These are phyloP conservation scores for Acholoe squamosa DNA, from an alignment of 2,888 invertebrate genomes.

Conservation along the genomic window DNA sequence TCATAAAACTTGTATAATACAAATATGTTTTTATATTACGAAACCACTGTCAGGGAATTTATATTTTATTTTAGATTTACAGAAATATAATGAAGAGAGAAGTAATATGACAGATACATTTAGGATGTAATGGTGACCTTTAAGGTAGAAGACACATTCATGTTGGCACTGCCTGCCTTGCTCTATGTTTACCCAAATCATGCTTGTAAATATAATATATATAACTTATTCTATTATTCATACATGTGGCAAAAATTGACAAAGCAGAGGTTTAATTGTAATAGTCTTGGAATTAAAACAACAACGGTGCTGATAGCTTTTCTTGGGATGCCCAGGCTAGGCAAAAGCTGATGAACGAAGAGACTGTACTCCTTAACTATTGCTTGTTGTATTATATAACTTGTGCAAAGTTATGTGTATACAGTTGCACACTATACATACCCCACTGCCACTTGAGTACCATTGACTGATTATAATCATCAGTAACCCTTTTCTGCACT, in stretches of 20 bases:
- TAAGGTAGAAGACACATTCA: not conserved
- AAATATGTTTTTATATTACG: not conserved
- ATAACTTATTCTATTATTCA: conserved; percentile 15
- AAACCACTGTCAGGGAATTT: conserved; percentile 31
- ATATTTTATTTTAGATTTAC: conserved; percentile 29
- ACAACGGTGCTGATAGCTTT: conserved; percentile 11
- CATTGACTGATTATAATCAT: conserved; percentile 9
- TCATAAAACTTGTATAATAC: not conserved
- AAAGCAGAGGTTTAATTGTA: not conserved
- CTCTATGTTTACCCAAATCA: not conserved
- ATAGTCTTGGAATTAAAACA: not conserved
- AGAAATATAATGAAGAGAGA: not conserved
- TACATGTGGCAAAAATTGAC: not conserved
- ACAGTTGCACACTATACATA: not conserved
- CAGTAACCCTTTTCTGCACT: not conserved
- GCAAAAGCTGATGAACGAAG: not conserved
- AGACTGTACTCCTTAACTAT: not conserved
- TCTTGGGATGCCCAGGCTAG: not conserved
- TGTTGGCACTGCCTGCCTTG: not conserved
- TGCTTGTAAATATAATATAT: conserved; percentile 25
- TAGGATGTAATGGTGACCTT: too few species aligned
- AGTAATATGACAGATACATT: too few species aligned
- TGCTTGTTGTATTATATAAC: not conserved
- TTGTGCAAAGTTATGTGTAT: not conserved
- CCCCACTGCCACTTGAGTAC: conserved; percentile 45